Evolutionary conservation across 2,113 vertebrate species (phyloP).

Genomic region (Gasterosteus nipponicus): DNA sequence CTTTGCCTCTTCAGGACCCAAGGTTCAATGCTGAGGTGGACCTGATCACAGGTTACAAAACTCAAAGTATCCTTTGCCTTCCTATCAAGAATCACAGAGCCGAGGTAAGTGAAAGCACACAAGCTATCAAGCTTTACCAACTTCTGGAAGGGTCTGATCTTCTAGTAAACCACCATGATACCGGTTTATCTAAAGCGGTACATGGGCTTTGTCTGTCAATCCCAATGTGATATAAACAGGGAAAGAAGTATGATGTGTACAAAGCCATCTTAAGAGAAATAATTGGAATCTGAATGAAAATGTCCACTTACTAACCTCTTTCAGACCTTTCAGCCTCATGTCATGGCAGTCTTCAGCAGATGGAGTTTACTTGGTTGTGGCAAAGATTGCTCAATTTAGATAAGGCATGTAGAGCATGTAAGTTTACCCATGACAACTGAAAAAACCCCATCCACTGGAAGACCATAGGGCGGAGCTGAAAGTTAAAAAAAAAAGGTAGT

Average conservation of each 20-base stretch:
- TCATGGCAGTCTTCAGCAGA: not conserved
- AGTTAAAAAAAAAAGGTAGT: not conserved
- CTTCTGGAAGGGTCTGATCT: not conserved
- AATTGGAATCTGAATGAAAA: not conserved
- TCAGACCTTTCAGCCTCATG: not conserved
- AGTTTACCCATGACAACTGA: not conserved
- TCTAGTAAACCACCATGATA: not conserved
- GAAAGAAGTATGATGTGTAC: not conserved
- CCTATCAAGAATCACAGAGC: constrained; percentile 98
- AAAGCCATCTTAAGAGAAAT: not conserved
- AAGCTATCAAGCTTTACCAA: not conserved
- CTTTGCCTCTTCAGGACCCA: constrained; percentile 84
- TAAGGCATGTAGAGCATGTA: not conserved
- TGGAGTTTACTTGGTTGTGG: not conserved
- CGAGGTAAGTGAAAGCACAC: constrained; percentile 81
- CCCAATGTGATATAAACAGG: not conserved
- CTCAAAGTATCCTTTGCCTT: constrained; percentile 97
- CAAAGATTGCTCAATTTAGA: not conserved
- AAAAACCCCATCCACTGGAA: not conserved
- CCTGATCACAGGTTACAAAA: constrained; percentile 97
- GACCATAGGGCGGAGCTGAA: not conserved
- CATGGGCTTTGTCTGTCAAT: not conserved
- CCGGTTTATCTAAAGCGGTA: not conserved
- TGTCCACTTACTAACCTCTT: not conserved
- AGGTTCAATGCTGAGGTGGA: constrained; percentile 98